Base-by-base conservation (phyloP, 2,888 invertebrate genomes). In the Malthinus flaveolus region DNA sequence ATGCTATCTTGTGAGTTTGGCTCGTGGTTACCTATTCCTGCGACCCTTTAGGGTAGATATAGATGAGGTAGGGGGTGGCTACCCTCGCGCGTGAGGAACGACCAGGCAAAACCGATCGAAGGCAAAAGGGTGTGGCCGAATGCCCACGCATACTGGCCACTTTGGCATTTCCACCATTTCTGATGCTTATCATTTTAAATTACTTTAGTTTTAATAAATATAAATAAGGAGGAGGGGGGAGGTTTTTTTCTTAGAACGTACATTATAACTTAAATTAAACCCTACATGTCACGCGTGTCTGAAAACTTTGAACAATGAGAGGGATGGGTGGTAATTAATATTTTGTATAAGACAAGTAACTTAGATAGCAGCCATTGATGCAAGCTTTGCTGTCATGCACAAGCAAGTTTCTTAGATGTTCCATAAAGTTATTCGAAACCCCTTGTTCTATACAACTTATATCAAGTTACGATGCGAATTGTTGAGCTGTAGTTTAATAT, bases 71-170 rank as follows among this genome's bases (percentile, higher is more conserved):
- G 53, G 69, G 68, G 70, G 67, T 70, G 73, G 72, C 73, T 72
- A 72, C 75, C 76, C 73, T 74, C 73, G 74, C 75, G 74, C 75
- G 75, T 75, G 74, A 76, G 73, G 73, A 76, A 77, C 77, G 76
- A 77, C 78, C 76, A 73, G 77, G 71, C 77, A 75, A 72, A 78
- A 77, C 78, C 78, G 78, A 78, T 78, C 78, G 78, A 78, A 78
- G 76, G 66, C 70, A 70, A 67, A 71, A 71, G 76, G 75, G 78
- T 77, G 76, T 77, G 76, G 76, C 73, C 71, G 72, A 76, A 72
- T 73, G 75, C 74, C 74, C 74, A 76, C 76, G 76, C 77, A 75
- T 69, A 70, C 73, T 71, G 73, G 73, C 72, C 73, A 73, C 59
- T 62, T 34, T 54, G 56, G 55, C 49, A 51, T 56, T 49, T 61